Percentiles rank a stretch among this genome's conserved stretches.
These are phyloP conservation scores for Bergia sp. DNA, from an alignment of 92 coral and sea anemone genomes.

Conservation along the genomic window DNA sequence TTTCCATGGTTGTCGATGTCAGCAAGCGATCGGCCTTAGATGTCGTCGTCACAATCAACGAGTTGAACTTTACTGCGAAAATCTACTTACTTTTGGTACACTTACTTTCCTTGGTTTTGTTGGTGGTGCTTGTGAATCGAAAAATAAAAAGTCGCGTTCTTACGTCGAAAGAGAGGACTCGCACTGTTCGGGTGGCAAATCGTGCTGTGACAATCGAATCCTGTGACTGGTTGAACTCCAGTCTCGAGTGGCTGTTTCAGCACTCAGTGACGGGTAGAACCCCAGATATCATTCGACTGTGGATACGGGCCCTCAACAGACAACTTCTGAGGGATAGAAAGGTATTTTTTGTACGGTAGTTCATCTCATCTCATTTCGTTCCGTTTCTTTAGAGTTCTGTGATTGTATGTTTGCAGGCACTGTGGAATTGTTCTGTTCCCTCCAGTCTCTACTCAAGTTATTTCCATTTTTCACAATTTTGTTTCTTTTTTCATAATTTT, in stretches of 20 bases:
- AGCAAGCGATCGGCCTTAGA: conserved; percentile 46
- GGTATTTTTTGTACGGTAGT: conserved; percentile 63
- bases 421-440: too few relatives aligned
- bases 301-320: conserved; percentile 87
- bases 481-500: too few relatives aligned
- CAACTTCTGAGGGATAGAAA: conserved; percentile 76
- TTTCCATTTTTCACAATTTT: too few relatives aligned
- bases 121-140: conserved; percentile 57
- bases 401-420: too few relatives aligned
- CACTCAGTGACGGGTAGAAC: conserved; percentile 71
- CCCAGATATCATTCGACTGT: conserved; percentile 77
- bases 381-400: background rate
- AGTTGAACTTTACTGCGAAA: conserved; percentile 64
- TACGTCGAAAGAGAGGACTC: conserved; percentile 38
- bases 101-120: conserved; percentile 62
- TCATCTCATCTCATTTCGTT: conserved; percentile 20
- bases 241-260: conserved; percentile 74
- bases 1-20: background rate
- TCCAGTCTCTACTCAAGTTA: too few relatives aligned
- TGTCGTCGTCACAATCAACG: conserved; percentile 29
- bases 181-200: conserved; percentile 71
- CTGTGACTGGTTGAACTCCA: conserved; percentile 92
- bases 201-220: conserved; percentile 89
- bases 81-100: conserved; percentile 73
- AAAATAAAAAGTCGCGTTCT: conserved; percentile 39